Percentiles rank a stretch among this genome's conserved stretches.
phyloP scores from a whole-genome alignment of 2,888 invertebrate genomes.

The Anticlea derivata region DNA sequence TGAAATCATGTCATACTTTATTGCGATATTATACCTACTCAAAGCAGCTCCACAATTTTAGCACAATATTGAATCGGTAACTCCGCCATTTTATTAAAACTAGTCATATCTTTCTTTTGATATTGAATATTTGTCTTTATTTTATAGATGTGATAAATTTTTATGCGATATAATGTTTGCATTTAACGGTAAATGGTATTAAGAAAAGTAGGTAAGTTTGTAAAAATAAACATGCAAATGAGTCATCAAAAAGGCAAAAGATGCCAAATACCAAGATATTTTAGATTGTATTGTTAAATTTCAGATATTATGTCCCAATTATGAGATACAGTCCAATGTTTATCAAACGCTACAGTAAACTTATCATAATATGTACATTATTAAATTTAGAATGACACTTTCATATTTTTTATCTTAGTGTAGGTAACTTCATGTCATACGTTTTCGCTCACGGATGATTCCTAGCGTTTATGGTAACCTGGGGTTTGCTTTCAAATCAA shows the following conservation, averaged over 20 bases:
- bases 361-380: too few species aligned
- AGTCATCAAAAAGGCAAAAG: constrained; percentile 43
- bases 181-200: constrained; percentile 48
- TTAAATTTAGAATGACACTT: too few species aligned
- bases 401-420: constrained; percentile 19
- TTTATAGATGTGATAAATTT: constrained; percentile 47
- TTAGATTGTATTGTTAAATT: too few species aligned
- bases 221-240: constrained; percentile 48
- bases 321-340: too few species aligned
- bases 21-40: constrained; percentile 34
- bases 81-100: constrained; percentile 49
- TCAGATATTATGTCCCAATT: too few species aligned
- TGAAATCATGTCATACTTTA: constrained; percentile 53
- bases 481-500: too few species aligned
- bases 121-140: constrained; percentile 42
- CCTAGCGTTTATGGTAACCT: too few species aligned
- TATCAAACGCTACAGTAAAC: too few species aligned
- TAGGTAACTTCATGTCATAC: too few species aligned
- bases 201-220: constrained; percentile 25
- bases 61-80: constrained; percentile 28
- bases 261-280: constrained; percentile 42
- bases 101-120: constrained; percentile 56
- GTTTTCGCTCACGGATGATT: too few species aligned
- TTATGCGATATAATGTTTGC: constrained; percentile 46
- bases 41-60: constrained; percentile 31